Base-by-base conservation (phyloP, 1,140 invertebrate genomes). In the Diorhabda carinulata region DNA sequence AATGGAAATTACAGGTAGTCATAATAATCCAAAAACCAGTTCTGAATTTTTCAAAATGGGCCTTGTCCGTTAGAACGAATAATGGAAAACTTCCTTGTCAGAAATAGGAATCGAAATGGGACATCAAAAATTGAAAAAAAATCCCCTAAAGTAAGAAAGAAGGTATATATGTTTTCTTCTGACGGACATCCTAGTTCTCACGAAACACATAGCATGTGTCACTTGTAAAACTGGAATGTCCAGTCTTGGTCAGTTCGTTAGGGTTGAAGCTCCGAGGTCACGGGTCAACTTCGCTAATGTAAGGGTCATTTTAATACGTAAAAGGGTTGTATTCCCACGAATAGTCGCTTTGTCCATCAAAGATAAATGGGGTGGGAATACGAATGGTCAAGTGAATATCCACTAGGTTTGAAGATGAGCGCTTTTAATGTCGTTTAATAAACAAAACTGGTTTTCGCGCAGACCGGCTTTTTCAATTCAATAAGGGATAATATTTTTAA, bases 231-330 rank as follows among this genome's bases (percentile, higher is more conserved):
- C 74, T 70, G 70, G 74, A 69, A 73, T 74, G 74, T 76, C 74
- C 74, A 76, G 74, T 76, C 74, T 70, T 76, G 74, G 74, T 74
- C 74, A 76, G 74, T 76, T 70, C 73, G 74, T 76, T 76, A 73
- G 70, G 74, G 71, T 60, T 63, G 47, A 68, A 72, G 67, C 57
- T 44, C 64, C 67, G 73, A 25, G 71, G 71, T 74, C 73, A 74
- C 65, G 68, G 74, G 74, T 76, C 74, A 76, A 71, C 70, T 71
- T 70, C 58, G 71, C 70, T 71, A 73, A 75, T 72, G 56, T 71
- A 68, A 69, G 74, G 74, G 74, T 76, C 68, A 74, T 65, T 74
- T 72, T 73, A 74, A 76, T 66, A 56, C 60, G 60, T 47, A 73
- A 66, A 73, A 70, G 69, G 71, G 73, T 58, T 64, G 69, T 70